phyloP scores from a whole-genome alignment of 2,888 invertebrate genomes.

The Pyrrhosoma nymphula region DNA sequence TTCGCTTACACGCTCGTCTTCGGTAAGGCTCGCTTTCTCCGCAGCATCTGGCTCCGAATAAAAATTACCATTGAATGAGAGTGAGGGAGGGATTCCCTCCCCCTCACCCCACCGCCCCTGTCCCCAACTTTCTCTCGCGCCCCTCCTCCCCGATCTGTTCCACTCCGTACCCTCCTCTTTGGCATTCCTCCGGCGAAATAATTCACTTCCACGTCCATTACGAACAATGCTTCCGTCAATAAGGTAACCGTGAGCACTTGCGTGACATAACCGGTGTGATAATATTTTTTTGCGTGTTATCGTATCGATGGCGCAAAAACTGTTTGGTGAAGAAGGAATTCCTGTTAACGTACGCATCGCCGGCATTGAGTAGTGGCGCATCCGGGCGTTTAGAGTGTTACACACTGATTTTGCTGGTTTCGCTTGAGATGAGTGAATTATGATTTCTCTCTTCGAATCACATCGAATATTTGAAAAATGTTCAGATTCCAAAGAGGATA shows the following conservation, averaged over 20 bases:
- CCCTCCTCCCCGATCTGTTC: not conserved
- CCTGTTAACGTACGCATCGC: not conserved
- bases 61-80: constrained; percentile 33
- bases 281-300: not conserved
- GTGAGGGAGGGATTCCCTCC: not conserved
- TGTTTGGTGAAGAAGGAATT: not conserved
- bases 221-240: not conserved
- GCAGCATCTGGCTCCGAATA: constrained; percentile 8
- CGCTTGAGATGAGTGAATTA: not conserved
- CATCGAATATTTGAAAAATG: no score
- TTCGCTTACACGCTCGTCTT: constrained; percentile 27
- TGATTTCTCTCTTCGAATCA: no score
- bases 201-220: not conserved
- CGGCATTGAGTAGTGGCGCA: not conserved
- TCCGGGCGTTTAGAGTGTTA: not conserved
- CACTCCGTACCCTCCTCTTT: not conserved
- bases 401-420: not conserved
- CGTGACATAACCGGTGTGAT: not conserved
- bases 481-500: no score
- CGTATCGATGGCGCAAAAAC: not conserved
- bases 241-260: not conserved
- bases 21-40: constrained; percentile 22
- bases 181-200: not conserved
- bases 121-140: not conserved
- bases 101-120: not conserved